Conservation (phyloP, 2,888 invertebrate species). For the Sipunculus nudus region DNA sequence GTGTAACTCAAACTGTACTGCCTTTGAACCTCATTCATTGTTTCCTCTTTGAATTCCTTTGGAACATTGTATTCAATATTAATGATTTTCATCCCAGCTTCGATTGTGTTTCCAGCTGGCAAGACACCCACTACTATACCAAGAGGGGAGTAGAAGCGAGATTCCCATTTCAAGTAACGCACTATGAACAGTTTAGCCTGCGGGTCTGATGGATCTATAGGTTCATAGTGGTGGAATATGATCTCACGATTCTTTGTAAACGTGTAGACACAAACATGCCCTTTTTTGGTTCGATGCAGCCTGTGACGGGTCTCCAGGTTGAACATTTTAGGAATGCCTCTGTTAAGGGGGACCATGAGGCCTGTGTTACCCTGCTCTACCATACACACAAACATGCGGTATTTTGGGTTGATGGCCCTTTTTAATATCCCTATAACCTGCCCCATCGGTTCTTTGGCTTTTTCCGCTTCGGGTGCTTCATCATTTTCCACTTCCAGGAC, state of each 20-base stretch:
- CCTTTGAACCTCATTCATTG: constrained; percentile 38
- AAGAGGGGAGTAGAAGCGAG: constrained; percentile 46
- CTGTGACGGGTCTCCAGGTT: constrained; percentile 42
- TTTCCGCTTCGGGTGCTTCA: constrained; percentile 1
- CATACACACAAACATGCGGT: constrained; percentile 53
- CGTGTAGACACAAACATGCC: constrained; percentile 48
- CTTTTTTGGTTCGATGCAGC: constrained; percentile 39
- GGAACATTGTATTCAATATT: constrained; percentile 50
- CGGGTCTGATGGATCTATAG: constrained; percentile 40
- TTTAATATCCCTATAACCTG: constrained; percentile 54
- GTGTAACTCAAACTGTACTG: constrained; percentile 40
- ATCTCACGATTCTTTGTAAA: constrained; percentile 43
- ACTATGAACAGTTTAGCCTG: constrained; percentile 53
- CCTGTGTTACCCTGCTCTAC: constrained; percentile 50
- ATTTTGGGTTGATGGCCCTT: constrained; percentile 43
- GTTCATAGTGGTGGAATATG: constrained; percentile 50
- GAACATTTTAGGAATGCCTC: constrained; percentile 49
- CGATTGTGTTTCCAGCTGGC: constrained; percentile 40
- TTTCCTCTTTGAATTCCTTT: constrained; percentile 38
- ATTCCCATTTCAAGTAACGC: constrained; percentile 55
- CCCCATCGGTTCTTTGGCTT: constrained; percentile 29
- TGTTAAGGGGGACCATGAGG: constrained; percentile 53
- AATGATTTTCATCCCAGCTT: constrained; percentile 46
- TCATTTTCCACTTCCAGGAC: constrained; percentile 36
- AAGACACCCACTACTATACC: constrained; percentile 57